Conservation (phyloP, 2,888 invertebrate species). For the Parasteatoda lunata region DNA sequence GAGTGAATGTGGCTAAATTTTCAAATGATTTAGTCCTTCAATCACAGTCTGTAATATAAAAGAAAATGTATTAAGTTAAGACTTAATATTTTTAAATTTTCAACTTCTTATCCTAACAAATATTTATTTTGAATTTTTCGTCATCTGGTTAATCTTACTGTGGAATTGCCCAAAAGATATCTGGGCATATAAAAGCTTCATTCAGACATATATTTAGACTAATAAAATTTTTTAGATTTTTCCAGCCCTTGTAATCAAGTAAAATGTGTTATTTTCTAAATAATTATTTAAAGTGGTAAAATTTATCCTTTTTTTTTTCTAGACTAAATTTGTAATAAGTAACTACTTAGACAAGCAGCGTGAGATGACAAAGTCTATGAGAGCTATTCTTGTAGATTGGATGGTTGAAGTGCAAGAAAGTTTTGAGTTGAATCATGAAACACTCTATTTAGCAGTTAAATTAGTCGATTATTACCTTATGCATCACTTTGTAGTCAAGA, state of each 20-base stretch:
- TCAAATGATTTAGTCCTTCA: too few relatives aligned
- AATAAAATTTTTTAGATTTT: neutral
- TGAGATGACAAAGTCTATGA: slow-evolving; percentile 88
- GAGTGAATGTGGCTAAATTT: too few relatives aligned
- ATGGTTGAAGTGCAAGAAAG: slow-evolving; percentile 98
- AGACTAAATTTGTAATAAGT: slow-evolving; percentile 82
- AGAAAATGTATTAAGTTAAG: too few relatives aligned
- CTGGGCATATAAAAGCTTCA: neutral
- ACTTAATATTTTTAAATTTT: too few relatives aligned
- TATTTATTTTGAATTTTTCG: too few relatives aligned
- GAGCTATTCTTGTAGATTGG: slow-evolving; percentile 97
- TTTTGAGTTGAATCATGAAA: slow-evolving; percentile 98
- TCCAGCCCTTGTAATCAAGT: neutral
- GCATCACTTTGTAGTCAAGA: slow-evolving; percentile 82
- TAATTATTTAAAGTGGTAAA: neutral
- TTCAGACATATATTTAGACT: neutral
- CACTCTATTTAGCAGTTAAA: slow-evolving; percentile 96
- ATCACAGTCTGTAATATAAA: too few relatives aligned
- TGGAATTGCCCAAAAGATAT: neutral
- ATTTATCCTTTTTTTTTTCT: slow-evolving; percentile 71
- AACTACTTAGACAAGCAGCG: slow-evolving; percentile 89
- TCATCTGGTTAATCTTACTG: too few relatives aligned
- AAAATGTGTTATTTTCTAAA: neutral
- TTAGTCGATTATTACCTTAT: slow-evolving; percentile 91
- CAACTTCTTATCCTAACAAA: too few relatives aligned